Evolutionary conservation across 2,113 vertebrate species (phyloP).

Genomic region (Caloenas nicobarica): DNA sequence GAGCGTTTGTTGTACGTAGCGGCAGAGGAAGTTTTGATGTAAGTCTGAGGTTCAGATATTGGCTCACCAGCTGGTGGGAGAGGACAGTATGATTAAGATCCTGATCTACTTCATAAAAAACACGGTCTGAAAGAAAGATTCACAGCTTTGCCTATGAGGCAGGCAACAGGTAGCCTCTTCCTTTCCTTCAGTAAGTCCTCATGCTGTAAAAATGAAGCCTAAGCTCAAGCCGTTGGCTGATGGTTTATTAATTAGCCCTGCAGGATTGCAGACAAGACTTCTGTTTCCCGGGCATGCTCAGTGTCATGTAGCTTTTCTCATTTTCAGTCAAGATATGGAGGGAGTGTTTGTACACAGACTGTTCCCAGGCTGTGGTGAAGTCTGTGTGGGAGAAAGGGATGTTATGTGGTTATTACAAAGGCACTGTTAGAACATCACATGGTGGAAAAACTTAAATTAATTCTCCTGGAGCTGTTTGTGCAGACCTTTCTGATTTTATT

Average conservation of each 20-base stretch:
- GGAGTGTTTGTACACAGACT: neutral
- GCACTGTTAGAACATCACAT: rapidly evolving
- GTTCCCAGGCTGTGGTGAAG: neutral
- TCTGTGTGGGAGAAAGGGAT: neutral
- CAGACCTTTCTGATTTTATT: neutral
- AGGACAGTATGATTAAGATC: neutral
- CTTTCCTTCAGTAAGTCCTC: neutral
- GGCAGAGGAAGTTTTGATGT: neutral
- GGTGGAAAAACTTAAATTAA: rapidly evolving
- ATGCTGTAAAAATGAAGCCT: neutral
- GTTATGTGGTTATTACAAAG: neutral
- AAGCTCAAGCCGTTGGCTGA: neutral
- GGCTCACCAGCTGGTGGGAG: neutral
- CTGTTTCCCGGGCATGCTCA: neutral
- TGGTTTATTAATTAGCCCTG: neutral
- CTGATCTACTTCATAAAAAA: neutral
- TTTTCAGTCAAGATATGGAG: rapidly evolving
- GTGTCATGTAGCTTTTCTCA: neutral
- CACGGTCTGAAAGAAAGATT: too few species aligned
- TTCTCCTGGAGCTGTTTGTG: neutral
- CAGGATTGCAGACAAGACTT: neutral
- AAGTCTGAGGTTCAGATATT: neutral
- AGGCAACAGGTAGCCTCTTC: neutral
- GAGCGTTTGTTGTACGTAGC: rapidly evolving
- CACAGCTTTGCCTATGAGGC: neutral